phyloP scores from a whole-genome alignment of 2,797 vertebrate genomes.

The Pristis pectinata region DNA sequence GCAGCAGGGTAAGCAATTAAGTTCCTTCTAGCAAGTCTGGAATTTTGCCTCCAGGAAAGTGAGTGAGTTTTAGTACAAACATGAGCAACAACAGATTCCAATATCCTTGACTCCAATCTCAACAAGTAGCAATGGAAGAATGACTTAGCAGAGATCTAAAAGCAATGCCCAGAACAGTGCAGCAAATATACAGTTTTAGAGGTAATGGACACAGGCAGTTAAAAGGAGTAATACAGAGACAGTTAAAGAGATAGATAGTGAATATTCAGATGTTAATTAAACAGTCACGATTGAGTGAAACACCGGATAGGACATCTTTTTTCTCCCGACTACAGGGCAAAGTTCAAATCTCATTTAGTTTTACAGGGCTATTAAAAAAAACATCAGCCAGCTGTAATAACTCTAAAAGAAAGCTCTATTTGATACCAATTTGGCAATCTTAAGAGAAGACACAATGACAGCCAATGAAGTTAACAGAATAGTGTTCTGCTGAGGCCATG shows the following conservation, averaged over 20 bases:
- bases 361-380: background rate
- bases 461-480: background rate
- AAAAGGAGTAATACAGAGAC: background rate
- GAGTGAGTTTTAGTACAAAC: background rate
- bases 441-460: background rate
- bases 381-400: no score
- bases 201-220: background rate
- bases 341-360: background rate
- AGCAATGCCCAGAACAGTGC: background rate
- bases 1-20: background rate
- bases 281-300: background rate
- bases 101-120: background rate
- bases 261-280: background rate
- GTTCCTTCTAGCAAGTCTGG: background rate
- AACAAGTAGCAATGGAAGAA: background rate
- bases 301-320: background rate
- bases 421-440: background rate
- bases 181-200: background rate
- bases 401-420: background rate
- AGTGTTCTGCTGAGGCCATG: background rate
- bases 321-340: background rate
- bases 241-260: background rate
- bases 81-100: no score
- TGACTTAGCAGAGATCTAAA: background rate
- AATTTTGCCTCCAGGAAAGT: background rate